Evolutionary conservation across 2,113 vertebrate genomes (phyloP).

Genomic region (Aspidoscelis tigris): DNA sequence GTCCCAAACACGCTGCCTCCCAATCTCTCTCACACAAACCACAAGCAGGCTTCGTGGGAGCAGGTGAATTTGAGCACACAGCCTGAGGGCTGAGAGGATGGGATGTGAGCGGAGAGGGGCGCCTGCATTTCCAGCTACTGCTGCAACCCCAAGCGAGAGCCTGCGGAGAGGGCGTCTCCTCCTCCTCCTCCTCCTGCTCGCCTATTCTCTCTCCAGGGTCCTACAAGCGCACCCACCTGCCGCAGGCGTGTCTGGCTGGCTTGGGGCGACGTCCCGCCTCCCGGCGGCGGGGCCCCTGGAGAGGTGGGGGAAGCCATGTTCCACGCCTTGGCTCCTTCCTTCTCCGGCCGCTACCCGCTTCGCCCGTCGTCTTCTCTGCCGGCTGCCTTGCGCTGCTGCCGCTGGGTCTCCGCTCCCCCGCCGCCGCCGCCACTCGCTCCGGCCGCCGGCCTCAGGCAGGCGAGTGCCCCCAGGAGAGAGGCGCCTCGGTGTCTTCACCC

Average conservation of each 20-base stretch:
- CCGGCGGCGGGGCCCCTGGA: conserved; percentile 68
- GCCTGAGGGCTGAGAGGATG: not conserved
- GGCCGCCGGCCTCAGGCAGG: not conserved
- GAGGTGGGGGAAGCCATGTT: conserved; percentile 78
- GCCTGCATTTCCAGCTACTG: not conserved
- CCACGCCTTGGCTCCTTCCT: conserved; percentile 27
- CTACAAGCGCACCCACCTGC: conserved; percentile 75
- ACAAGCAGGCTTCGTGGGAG: not conserved
- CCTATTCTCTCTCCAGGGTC: conserved; percentile 12
- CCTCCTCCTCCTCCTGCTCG: not conserved
- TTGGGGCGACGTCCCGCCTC: conserved; percentile 68
- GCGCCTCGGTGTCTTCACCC: not conserved
- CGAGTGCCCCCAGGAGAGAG: not conserved
- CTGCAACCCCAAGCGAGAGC: not conserved
- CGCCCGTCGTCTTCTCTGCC: conserved; percentile 1
- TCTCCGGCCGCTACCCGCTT: conserved; percentile 8
- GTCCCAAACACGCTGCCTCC: not conserved
- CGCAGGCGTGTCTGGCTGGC: conserved; percentile 73
- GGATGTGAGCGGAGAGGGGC: not conserved
- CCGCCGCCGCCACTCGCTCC: not conserved
- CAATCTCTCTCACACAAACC: not conserved
- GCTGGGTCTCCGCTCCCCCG: not conserved
- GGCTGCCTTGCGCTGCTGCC: conserved; percentile 7
- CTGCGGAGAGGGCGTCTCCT: not conserved
- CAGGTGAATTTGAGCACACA: not conserved